phyloP scores from a whole-genome alignment of 2,797 vertebrate genomes.

The Eulemur coronatus region DNA sequence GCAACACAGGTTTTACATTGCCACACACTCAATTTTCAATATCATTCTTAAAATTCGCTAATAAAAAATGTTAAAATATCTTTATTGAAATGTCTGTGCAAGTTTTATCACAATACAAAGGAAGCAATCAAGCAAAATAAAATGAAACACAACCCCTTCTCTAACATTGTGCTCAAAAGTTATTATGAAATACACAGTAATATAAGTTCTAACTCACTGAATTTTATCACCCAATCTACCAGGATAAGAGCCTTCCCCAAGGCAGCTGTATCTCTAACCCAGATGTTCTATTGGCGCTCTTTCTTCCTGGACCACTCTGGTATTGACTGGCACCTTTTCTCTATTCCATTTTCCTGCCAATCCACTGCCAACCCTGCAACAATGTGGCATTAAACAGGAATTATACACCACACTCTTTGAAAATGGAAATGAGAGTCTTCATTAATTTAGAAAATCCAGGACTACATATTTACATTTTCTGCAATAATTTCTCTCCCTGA shows the following conservation, averaged over 20 bases:
- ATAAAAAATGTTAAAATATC: slow-evolving; percentile 9
- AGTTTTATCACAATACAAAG: background rate
- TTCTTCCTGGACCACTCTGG: background rate
- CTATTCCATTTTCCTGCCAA: background rate
- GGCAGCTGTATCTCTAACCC: slow-evolving; percentile 19
- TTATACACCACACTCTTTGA: background rate
- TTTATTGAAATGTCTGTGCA: background rate
- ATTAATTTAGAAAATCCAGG: slow-evolving; percentile 57
- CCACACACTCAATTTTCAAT: background rate
- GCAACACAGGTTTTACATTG: background rate
- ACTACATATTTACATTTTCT: background rate
- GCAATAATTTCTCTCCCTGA: slow-evolving; percentile 32
- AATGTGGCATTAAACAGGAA: slow-evolving; percentile 21
- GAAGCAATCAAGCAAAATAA: slow-evolving; percentile 48
- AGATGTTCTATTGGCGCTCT: slow-evolving; percentile 2
- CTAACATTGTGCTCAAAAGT: background rate
- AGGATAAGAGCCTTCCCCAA: background rate
- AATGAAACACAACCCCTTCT: background rate
- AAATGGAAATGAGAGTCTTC: slow-evolving; percentile 60
- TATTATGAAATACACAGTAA: slow-evolving; percentile 36
- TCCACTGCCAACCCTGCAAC: background rate
- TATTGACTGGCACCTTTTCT: slow-evolving; percentile 14
- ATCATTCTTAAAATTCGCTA: background rate
- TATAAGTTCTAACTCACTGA: slow-evolving; percentile 53
- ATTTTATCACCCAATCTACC: slow-evolving; percentile 60